Conservation (phyloP, 2,888 invertebrate species). For the Polymixis lichenea region DNA sequence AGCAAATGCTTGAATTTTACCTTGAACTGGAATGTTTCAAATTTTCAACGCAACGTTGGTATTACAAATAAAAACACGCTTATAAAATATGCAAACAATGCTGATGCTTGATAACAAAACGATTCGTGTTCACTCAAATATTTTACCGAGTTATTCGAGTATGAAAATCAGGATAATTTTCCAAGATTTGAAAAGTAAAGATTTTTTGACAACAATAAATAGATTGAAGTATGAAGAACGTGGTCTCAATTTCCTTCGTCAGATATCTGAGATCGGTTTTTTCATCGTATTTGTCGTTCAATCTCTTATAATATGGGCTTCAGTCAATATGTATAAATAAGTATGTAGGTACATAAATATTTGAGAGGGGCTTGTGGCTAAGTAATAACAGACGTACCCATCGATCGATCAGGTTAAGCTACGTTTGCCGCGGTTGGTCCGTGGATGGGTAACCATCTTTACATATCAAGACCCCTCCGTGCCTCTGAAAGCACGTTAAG, state of each 20-base stretch:
- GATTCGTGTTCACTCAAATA: background rate
- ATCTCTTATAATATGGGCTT: constrained; percentile 7
- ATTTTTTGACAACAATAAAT: no score
- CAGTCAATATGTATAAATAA: background rate
- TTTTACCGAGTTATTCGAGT: background rate
- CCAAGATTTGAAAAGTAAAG: background rate
- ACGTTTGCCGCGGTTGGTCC: no score
- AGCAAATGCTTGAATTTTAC: background rate
- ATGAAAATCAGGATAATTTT: background rate
- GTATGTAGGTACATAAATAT: no score
- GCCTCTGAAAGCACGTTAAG: no score
- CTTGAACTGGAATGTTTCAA: background rate
- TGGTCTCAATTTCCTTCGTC: constrained; percentile 6
- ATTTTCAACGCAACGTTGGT: no score
- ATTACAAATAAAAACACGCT: no score
- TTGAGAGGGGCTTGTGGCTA: no score
- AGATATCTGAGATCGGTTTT: background rate
- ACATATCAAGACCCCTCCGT: no score
- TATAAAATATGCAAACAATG: background rate
- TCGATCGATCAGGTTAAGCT: no score
- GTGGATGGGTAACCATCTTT: no score
- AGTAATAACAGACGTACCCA: no score
- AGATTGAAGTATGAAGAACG: background rate
- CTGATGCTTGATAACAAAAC: background rate
- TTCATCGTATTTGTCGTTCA: background rate